Conservation (phyloP, 2,797 vertebrate species). For the Gallinago solitaria region DNA sequence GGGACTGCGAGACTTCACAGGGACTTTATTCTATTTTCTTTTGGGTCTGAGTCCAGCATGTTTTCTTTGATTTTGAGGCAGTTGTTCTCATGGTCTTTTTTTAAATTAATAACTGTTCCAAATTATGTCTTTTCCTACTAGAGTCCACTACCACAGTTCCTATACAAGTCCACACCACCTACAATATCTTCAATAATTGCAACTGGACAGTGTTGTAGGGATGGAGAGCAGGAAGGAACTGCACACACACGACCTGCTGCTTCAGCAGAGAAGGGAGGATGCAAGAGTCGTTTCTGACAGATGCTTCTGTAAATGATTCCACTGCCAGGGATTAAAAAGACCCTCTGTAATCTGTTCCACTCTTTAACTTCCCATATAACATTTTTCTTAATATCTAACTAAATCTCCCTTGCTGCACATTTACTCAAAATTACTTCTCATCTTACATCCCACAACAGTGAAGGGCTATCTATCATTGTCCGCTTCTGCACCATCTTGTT, state of each 20-base stretch:
- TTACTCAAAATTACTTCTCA: conserved; percentile 11
- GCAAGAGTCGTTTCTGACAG: neutral
- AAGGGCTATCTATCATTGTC: neutral
- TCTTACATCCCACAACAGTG: neutral
- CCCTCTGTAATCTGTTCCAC: neutral
- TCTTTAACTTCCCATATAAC: neutral
- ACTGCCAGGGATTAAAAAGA: neutral
- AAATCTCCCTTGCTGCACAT: neutral
- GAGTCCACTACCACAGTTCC: too few species aligned
- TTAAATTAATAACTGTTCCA: too few species aligned
- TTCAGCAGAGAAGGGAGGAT: neutral
- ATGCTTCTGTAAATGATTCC: neutral
- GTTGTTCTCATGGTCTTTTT: neutral
- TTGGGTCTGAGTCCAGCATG: neutral
- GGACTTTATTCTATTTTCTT: neutral
- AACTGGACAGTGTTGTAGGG: neutral
- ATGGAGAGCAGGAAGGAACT: fast-evolving
- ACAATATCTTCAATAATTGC: neutral
- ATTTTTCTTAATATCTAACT: conserved; percentile 21
- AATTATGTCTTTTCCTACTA: too few species aligned
- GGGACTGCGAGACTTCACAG: neutral
- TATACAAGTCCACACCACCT: neutral
- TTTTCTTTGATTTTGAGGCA: neutral
- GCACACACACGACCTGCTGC: fast-evolving
- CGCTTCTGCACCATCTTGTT: neutral